Conservation (phyloP, 2,113 vertebrate genomes). For the Antennarius striatus region DNA sequence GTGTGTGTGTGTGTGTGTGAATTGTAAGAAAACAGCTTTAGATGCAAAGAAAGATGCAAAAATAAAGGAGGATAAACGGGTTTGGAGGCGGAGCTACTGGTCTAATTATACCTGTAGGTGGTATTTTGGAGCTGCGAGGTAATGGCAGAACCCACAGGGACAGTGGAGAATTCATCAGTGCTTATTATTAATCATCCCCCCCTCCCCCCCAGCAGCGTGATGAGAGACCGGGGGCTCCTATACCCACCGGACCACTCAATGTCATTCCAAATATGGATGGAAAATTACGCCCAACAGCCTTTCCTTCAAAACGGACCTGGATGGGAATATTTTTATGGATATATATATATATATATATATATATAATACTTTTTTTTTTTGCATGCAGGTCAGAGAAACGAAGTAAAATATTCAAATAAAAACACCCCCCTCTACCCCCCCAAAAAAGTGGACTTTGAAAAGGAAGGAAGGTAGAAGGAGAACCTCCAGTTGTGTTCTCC, state of each 20-base stretch:
- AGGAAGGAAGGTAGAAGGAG: not conserved
- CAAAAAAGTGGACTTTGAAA: not conserved
- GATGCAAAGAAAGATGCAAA: no score
- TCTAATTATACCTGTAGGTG: constrained; percentile 81
- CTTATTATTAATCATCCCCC: constrained; percentile 80
- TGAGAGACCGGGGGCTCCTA: constrained; percentile 72
- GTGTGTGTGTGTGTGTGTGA: not conserved
- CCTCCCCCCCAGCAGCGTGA: constrained; percentile 58
- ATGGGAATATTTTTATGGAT: constrained; percentile 1
- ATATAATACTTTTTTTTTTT: not conserved
- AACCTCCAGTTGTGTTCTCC: not conserved
- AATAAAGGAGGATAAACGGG: not conserved
- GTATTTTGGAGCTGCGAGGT: constrained; percentile 73
- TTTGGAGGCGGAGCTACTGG: constrained; percentile 56
- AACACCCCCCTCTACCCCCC: no score
- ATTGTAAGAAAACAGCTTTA: not conserved
- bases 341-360: no score
- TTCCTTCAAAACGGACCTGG: constrained; percentile 55
- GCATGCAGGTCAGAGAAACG: constrained; percentile 17
- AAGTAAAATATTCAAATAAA: no score
- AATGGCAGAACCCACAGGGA: constrained; percentile 75
- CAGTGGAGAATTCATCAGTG: constrained; percentile 79
- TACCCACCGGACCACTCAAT: constrained; percentile 79
- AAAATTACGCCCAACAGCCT: constrained; percentile 75
- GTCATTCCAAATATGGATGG: constrained; percentile 75